phyloP scores from a whole-genome alignment of 2,888 invertebrate genomes.

The Chloroclysta siterata region DNA sequence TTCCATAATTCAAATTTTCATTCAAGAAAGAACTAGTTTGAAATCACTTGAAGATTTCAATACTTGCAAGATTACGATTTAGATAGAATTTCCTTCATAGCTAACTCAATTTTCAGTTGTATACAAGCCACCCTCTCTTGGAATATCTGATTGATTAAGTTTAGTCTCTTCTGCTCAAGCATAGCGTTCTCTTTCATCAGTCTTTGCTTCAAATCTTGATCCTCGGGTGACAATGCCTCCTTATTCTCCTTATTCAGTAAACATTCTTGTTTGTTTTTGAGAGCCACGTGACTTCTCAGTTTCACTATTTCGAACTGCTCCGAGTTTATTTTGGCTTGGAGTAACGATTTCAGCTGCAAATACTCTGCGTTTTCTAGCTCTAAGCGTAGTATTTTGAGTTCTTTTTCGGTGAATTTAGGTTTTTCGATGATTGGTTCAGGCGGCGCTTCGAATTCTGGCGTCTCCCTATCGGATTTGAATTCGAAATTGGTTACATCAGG shows the following conservation, averaged over 20 bases:
- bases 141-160: constrained; percentile 88
- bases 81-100: constrained; percentile 84
- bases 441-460: constrained; percentile 52
- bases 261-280: constrained; percentile 78
- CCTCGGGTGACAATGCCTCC: constrained; percentile 67
- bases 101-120: constrained; percentile 88
- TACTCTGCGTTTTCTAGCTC: constrained; percentile 88
- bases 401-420: constrained; percentile 85
- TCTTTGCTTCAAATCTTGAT: constrained; percentile 72
- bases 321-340: constrained; percentile 88
- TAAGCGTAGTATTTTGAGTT: constrained; percentile 82
- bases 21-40: background rate
- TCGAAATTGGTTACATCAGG: constrained; percentile 56
- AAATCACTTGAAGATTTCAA: background rate
- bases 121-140: constrained; percentile 90
- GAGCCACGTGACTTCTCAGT: constrained; percentile 82
- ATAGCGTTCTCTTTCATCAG: constrained; percentile 87
- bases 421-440: constrained; percentile 63
- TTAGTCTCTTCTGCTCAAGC: constrained; percentile 88
- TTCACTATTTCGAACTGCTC: constrained; percentile 90
- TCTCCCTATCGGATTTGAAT: constrained; percentile 52
- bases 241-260: constrained; percentile 65
- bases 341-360: constrained; percentile 87
- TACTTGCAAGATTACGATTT: constrained; percentile 58
- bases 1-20: background rate